Evolutionary conservation across 2,113 vertebrate species (phyloP), one percentile per base, ranked within the genome.

Genomic region (Haemorhous mexicanus): DNA sequence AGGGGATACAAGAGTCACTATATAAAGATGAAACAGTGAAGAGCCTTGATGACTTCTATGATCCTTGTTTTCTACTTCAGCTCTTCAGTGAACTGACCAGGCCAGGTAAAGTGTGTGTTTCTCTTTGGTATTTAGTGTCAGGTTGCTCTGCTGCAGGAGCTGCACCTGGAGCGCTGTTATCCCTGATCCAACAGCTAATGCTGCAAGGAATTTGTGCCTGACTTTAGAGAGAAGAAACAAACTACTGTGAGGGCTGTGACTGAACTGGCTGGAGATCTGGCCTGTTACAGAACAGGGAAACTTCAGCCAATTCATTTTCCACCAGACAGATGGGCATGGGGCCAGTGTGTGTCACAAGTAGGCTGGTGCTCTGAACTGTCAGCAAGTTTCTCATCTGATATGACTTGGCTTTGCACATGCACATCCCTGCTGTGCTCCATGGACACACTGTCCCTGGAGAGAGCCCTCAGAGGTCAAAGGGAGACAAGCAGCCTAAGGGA

Each of bases 41-140:
- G 75, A 98, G 98, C 61, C 95, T 97, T 8, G 80, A 90, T 44
- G 95, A 93, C 86, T 95, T 99, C 47, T 99, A 99, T 0, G 99
- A 99, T 94, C 99, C 99, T 15, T 98, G 98, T 97, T 99, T 99
- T 91, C 98, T 99, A 3, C 94, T 99, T 47, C 99, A 99, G 56
- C 98, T 99, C 20, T 99, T 99, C 80, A 98, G 99, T 80, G 97
- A 98, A 93, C 96, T 99, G 50, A 98, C 98, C 80, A 96, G 96
- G 77, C 98, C 99, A 98, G 99, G 99, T 99, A 97, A 96, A 73
- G 7, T 12, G n/a, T 10, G 17, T 69, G 27, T 64, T 94, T 64
- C 23, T 75, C 23, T 67, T 43, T 7, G 32, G 14, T 62, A 12
- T 39, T 27, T 62, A 13, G 28, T 49, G 27, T 55, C 32, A n/a